These are phyloP conservation scores for Myotis planiceps DNA, from an alignment of 2,797 vertebrate species.

Conservation along the genomic window DNA sequence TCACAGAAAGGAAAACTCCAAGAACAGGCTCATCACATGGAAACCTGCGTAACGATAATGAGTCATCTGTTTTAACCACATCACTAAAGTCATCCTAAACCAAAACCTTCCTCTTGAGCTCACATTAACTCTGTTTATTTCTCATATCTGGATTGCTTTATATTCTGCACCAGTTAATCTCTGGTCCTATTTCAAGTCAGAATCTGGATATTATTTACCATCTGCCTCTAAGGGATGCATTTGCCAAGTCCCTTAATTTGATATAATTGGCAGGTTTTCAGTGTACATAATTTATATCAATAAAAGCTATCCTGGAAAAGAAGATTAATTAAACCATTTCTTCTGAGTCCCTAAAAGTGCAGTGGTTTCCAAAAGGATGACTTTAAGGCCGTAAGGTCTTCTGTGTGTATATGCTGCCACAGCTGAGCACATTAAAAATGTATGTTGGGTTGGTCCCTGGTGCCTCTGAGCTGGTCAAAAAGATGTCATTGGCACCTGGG, in stretches of 20 bases:
- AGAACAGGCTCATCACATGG: slow-evolving; percentile 73
- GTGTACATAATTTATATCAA: slow-evolving; percentile 90
- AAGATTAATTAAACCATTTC: slow-evolving; percentile 90
- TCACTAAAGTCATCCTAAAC: slow-evolving; percentile 71
- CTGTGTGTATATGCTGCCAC: slow-evolving; percentile 85
- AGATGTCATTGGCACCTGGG: slow-evolving; percentile 88
- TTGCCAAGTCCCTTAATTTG: slow-evolving; percentile 91
- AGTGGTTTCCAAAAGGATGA: slow-evolving; percentile 84
- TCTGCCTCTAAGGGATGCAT: slow-evolving; percentile 88
- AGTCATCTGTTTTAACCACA: slow-evolving; percentile 81
- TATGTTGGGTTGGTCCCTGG: slow-evolving; percentile 86
- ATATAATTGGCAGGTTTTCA: slow-evolving; percentile 91
- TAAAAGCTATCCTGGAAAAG: slow-evolving; percentile 83
- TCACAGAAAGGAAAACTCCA: slow-evolving; percentile 58
- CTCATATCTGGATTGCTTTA: slow-evolving; percentile 85
- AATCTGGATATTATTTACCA: slow-evolving; percentile 91
- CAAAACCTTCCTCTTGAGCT: slow-evolving; percentile 75
- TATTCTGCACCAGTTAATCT: slow-evolving; percentile 86
- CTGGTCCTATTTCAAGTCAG: slow-evolving; percentile 87
- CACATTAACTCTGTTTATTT: slow-evolving; percentile 85
- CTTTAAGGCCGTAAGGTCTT: slow-evolving; percentile 87
- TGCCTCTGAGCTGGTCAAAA: slow-evolving; percentile 84
- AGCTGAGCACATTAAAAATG: slow-evolving; percentile 91
- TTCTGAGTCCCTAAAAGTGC: slow-evolving; percentile 85
- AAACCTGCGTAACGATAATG: slow-evolving; percentile 74